Conservation (phyloP, 1,140 invertebrate genomes). For the Phocides pigmalion region DNA sequence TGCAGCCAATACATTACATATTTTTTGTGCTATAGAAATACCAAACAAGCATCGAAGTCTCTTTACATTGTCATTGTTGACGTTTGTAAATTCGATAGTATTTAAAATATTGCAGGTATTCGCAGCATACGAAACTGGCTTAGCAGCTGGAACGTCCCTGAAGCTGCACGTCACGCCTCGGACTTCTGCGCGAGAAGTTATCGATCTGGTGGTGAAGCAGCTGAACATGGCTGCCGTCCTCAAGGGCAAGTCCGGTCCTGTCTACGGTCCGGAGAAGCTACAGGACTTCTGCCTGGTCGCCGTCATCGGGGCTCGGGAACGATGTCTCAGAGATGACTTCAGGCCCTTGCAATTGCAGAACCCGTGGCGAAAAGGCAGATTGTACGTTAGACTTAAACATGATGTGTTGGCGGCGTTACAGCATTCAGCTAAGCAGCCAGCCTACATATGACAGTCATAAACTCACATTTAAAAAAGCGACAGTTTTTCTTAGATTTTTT, state of each 20-base stretch:
- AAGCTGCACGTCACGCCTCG: conserved; percentile 95
- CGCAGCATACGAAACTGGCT: conserved; percentile 96
- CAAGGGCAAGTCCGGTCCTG: conserved; percentile 93
- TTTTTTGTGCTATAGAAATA: too few species aligned
- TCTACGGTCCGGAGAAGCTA: conserved; percentile 91
- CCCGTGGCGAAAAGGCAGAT: conserved; percentile 96
- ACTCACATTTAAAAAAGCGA: conserved; percentile 15
- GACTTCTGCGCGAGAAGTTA: conserved; percentile 96
- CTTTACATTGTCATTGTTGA: too few species aligned
- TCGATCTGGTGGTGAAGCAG: conserved; percentile 96
- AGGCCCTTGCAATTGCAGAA: conserved; percentile 96
- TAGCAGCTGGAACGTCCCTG: conserved; percentile 95
- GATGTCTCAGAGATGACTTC: conserved; percentile 96
- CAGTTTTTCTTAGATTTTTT: conserved; percentile 6
- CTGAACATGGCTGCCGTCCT: conserved; percentile 95
- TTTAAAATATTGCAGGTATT: conserved; percentile 88
- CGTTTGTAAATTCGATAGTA: neutral
- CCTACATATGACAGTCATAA: conserved; percentile 78
- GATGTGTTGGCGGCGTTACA: conserved; percentile 94
- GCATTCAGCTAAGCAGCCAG: conserved; percentile 90
- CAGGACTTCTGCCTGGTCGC: conserved; percentile 96
- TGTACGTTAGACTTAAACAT: conserved; percentile 95
- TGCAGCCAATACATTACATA: too few species aligned
- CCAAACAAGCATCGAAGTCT: too few species aligned
- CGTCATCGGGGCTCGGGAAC: conserved; percentile 95